Base-by-base conservation (phyloP, 2,888 invertebrate species). In the Stenodema calcarata region DNA sequence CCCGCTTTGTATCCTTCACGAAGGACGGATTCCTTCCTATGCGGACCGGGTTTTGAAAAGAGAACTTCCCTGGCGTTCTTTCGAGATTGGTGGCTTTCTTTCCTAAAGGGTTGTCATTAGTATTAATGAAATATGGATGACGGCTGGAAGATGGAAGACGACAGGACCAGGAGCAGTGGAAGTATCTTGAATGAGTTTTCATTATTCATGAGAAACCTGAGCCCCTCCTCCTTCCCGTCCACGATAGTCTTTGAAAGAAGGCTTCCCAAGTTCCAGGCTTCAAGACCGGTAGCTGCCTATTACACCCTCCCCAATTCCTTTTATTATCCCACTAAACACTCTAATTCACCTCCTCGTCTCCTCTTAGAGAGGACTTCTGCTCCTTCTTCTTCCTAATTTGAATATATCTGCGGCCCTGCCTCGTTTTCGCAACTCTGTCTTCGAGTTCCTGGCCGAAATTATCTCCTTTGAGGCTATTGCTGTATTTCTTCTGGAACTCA, bases 91-190 rank as follows among this genome's bases (percentile, higher is more conserved):
- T 84, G 84, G 84, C 73, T 84, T 84, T 73, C 84, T 84, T 80
- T 82, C 70, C 30, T 73, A 47, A 73, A 84, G 84, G 84, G 73
- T 84, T 84, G 84, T 84, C 84, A 84, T 84, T 84, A 84, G 84
- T 84, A 84, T 84, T 54, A 84, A 84, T 84, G 84, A 84, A 84
- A 84, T 84, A 75, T 84, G 73, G 84, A 84, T 84, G 84, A 84
- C 84, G 73, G 75, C 42, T 84, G 42, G 62, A 28, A 54, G 54
- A 30, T 50, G 50, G 80, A 50, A 30, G 54, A 54, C 30, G 80
- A 50, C 54, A 80, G 54, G 84, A 18, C 35, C 44, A 27, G 73
- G 44, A 50, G 84, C 73, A 70, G 23, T 18, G 82, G 82, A 41
- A 47, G 84, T 84, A 84, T 84, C 54, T 84, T 84, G 84, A 84